Percentiles rank a stretch among this genome's conserved stretches.
Evolutionary conservation across 1,140 invertebrate genomes (phyloP).

Genomic region (Chironomus striatipennis): DNA sequence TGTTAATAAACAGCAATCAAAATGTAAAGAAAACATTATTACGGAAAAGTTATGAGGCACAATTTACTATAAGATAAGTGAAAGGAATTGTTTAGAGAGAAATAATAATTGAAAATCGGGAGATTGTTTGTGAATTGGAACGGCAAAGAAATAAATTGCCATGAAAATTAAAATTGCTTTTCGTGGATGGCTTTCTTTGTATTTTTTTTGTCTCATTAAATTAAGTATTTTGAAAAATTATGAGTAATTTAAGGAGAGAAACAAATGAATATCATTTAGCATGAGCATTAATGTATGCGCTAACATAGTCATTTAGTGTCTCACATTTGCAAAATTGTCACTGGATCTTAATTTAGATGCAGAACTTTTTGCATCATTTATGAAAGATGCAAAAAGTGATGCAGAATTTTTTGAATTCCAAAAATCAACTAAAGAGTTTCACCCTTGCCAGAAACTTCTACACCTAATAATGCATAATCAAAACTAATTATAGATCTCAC

Average conservation of each 20-base stretch:
- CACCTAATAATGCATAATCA: background rate
- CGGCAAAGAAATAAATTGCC: background rate
- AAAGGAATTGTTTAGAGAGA: constrained; percentile 5
- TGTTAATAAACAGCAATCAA: constrained; percentile 14
- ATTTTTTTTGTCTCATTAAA: background rate
- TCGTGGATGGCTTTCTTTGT: background rate
- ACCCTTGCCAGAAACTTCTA: too few relatives aligned
- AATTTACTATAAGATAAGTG: constrained; percentile 9
- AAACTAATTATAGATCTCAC: background rate
- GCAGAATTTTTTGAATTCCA: too few relatives aligned
- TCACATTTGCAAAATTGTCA: too few relatives aligned
- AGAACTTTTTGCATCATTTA: too few relatives aligned
- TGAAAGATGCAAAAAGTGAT: too few relatives aligned
- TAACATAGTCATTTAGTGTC: too few relatives aligned
- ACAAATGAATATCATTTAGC: too few relatives aligned
- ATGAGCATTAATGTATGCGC: too few relatives aligned
- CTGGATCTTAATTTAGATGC: too few relatives aligned
- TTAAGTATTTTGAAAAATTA: background rate
- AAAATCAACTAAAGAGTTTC: too few relatives aligned
- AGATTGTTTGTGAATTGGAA: constrained; percentile 7
- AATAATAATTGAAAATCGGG: constrained; percentile 4
- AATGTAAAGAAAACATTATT: background rate
- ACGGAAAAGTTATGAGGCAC: constrained; percentile 3
- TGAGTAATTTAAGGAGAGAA: background rate
- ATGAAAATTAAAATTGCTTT: background rate